Base-by-base conservation (phyloP, 2,113 vertebrate species). In the Canis aureus region DNA sequence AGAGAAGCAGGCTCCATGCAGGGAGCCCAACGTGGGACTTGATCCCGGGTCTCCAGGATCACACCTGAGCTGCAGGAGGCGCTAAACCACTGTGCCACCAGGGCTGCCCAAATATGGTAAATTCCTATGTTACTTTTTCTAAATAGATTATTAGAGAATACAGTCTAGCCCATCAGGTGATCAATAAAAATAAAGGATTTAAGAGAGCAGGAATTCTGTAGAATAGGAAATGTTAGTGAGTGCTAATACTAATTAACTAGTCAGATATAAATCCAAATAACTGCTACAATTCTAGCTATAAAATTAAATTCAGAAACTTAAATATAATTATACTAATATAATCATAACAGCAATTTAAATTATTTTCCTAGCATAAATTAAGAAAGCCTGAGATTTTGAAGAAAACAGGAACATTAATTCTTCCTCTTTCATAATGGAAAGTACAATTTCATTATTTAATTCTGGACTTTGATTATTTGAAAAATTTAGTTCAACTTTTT, bases 291-390 rank as follows among this genome's bases (percentile, higher is more conserved):
- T 73, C 27, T 20, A 11, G 66, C 59, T 85, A 80, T 89, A 60
- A 95, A 90, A 74, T 81, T 38, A 85, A 89, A 73, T 93, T 25
- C 20, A 62, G 84, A 79, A 62, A 80, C 78, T 94, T 73, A 85
- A 81, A 35, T 71, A 71, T 8, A 71, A 11, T 60, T 38, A 66
- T 43, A 49, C 12, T 88, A 51, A 49, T 89, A 38, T 38, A 64
- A 71, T 84, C n/a, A 32, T 59, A 38, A 43, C 2, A 80, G 71
- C 22, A 93, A 91, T 95, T 85, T 51, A 76, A 27, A 76, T 51
- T 76, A 64, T 80, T 93, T 90, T 57, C 8, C 12, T 9, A 95
- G 43, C 90, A 57, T n/a, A 86, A 74, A 90, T 27, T 76, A 53
- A 81, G 38, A 38, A 93, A 95, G 15, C 7, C 8, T 81, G 57